Base-by-base conservation (phyloP, 1,140 invertebrate species). In the Paraescarpia echinospica region DNA sequence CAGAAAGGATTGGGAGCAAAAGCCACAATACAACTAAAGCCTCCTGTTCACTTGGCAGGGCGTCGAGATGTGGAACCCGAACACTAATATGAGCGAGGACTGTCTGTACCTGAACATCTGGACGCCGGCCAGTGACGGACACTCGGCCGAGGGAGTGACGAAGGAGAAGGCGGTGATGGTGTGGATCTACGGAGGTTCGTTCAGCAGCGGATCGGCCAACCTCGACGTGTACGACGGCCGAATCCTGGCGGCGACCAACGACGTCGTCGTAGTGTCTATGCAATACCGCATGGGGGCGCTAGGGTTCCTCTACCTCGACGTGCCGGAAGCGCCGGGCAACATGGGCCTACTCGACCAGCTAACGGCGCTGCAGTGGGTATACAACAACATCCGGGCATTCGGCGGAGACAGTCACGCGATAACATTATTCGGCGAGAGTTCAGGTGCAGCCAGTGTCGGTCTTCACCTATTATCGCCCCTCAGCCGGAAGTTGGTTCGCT, bases 131-230 rank as follows among this genome's bases (percentile, higher is more conserved):
- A 35, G 51, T 18, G 6, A 35, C n/a, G 92, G 88, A 48, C 2
- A 1, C 8, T 33, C 35, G 33, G 34, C 91, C 33, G 33, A 18
- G 35, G 41, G 34, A 9, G 92, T 94, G 34, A 33, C 34, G 33
- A 18, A 33, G 27, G 34, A 34, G 34, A 22, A 33, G 31, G 88
- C 93, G 31, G 93, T 93, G 33, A 93, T 93, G 97, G 97, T 99
- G 59, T 99, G 98, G 98, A 98, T 99, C 93, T 99, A 98, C 96
- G 98, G 98, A 88, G 98, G 98, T 91, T 98, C 98, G 8, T 99
- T 99, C 96, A 98, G 98, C 95, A 93, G 93, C 77, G 95, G 96
- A 93, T 98, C 77, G 98, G 98, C 77, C 98, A 99, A 98, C 35
- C 96, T 99, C 93, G 98, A 99, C 95, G 97, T 99, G n/a, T 99